Base-by-base conservation (phyloP, 1,140 invertebrate genomes). In the Acromyrmex charruanus region DNA sequence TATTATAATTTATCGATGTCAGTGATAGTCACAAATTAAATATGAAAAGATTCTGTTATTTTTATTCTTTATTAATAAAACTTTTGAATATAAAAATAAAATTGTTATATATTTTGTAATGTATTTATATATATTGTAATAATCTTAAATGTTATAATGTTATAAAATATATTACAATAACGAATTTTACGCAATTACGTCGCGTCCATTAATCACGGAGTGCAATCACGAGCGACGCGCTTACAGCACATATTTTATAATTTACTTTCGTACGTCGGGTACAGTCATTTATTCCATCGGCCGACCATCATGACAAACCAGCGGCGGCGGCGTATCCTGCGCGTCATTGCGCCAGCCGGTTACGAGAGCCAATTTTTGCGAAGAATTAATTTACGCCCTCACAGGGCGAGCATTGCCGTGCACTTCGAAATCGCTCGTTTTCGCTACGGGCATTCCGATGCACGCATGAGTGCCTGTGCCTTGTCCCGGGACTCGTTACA, bases 381-480 rank as follows among this genome's bases (percentile, higher is more conserved):
- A 84, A 61, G 39, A 84, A 84, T 84, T 82, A 82, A 82, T 61
- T 82, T 82, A 82, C 53, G 58, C 55, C 69, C 66, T 84, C 77
- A 39, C 53, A 39, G 68, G 53, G 35, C 68, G 39, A 31, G 35
- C 21, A 31, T 7, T 21, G 44, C 53, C 35, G 39, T 25, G 39
- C 25, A 21, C 21, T 35, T 59, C 21, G 61, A 61, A 82, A 61
- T 82, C 31, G 68, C 25, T 10, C n/a, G 63, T 28, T 63, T 31
- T 28, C 14, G 53, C 39, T 39, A 59, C 35, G 18, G 16, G 14
- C 58, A 16, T n/a, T 21, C n/a, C 74, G 58, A 68, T 39, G 10
- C 66, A 51, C 63, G 49, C 68, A 66, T 51, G 80, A 90, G 71
- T 90, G 89, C 88, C 75, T 85, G 72, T 85, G 77, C 77, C 88